Evolutionary conservation across 2,797 vertebrate species (phyloP), one percentile per base, ranked within the genome.

Genomic region (Myiotriccus ornatus): DNA sequence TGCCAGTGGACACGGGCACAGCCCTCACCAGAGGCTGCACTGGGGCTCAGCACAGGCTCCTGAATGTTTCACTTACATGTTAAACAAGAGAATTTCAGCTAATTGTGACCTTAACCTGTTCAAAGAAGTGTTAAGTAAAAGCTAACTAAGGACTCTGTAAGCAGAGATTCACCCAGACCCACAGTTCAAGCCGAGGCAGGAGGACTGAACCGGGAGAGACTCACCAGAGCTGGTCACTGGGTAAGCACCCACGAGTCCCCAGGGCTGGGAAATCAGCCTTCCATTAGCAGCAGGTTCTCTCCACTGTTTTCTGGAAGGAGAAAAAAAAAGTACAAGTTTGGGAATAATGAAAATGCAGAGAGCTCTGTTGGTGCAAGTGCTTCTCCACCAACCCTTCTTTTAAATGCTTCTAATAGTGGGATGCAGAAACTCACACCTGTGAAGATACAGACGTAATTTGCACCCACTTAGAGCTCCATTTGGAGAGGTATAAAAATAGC

Each of bases 401-500:
- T 64, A 85, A 53, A 65, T 28, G 35, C 55, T 76, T 78, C 81
- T 85, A 63, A 64, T 78, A 74, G 83, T 43, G 73, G 62, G 46
- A 93, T 74, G 52, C 71, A 77, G 21, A 37, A 13, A 53, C 83
- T 80, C 41, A 37, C 28, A 52, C 30, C 43, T 86, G n/a, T 56
- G 71, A 87, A 81, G 78, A 41, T 92, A 64, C 68, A 83, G 65
- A 76, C 62, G 43, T 63, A 95, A 96, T 95, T 92, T 91, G 59
- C 84, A 78, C 84, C 64, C 79, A 95, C 76, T 90, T 77, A 89
- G 35, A 87, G 62, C 78, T 93, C 82, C 32, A 32, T 93, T 91
- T 95, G 83, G 37, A 79, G 39, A 92, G 32, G 50, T 55, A 85
- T 78, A 95, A 94, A 93, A 95, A 77, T 84, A 93, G 87, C 39